Evolutionary conservation across 2,888 invertebrate species (phyloP).

Genomic region (Smittia sp.): DNA sequence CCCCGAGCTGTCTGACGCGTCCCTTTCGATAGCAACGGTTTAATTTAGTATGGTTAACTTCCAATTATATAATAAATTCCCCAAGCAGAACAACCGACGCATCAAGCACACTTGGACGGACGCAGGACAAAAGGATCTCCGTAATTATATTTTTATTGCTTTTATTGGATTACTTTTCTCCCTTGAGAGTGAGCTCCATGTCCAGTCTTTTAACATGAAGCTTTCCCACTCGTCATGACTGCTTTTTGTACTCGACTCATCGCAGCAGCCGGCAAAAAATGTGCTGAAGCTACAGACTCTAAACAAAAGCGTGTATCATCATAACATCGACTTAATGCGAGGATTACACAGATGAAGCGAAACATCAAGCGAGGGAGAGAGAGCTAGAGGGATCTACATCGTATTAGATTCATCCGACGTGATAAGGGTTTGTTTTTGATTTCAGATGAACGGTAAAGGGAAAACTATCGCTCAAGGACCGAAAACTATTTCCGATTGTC

Average conservation of each 20-base stretch:
- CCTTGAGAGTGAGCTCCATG: neutral
- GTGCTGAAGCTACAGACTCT: neutral
- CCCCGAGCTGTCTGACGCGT: neutral
- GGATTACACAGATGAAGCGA: slow-evolving; percentile 33
- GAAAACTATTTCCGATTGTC: too few relatives aligned
- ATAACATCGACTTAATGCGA: slow-evolving; percentile 1
- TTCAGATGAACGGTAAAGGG: too few relatives aligned
- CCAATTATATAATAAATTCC: slow-evolving; percentile 4
- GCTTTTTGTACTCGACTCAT: neutral
- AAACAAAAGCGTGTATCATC: slow-evolving; percentile 35
- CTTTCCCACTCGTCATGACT: neutral
- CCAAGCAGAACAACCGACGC: neutral
- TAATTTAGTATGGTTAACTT: slow-evolving; percentile 1
- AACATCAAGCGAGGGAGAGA: neutral
- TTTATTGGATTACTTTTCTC: neutral
- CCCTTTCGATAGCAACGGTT: neutral
- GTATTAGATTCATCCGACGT: slow-evolving; percentile 20
- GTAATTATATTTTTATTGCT: slow-evolving; percentile 8
- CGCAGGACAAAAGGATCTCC: neutral
- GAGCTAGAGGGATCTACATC: neutral
- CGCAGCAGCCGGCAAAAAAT: neutral
- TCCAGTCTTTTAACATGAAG: neutral
- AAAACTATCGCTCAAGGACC: too few relatives aligned
- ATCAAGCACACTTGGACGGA: neutral
- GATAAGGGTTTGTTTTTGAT: slow-evolving; percentile 20